Evolutionary conservation across 1,140 invertebrate species (phyloP), one percentile per base, ranked within the genome.

Genomic region (Cyphomyrmex costatus): DNA sequence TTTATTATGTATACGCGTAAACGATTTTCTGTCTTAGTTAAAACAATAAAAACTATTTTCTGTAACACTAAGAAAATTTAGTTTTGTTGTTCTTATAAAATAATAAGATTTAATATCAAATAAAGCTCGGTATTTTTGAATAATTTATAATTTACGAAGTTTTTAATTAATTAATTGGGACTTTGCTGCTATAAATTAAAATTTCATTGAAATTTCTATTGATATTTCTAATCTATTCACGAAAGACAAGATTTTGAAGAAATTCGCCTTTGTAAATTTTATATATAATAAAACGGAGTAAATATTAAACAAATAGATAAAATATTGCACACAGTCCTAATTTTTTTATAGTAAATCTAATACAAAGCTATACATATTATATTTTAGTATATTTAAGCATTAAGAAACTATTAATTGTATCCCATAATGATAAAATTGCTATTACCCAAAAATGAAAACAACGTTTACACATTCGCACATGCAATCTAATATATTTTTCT

Each of bases 141-240:
- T 36, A 58, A 58, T 74, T 74, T 56, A n/a, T 12, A n/a, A 33
- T 30, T 33, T 74, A 56, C 33, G 12, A 74, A 74, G 30, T 74
- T 36, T 36, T 30, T 58, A 36, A 58, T n/a, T n/a, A n/a, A n/a
- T n/a, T n/a, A n/a, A n/a, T n/a, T 56, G 12, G n/a, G 6, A 24
- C 24, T 30, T 7, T 8, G 12, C 30, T 27, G 74, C 30, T 58
- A 16, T 56, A 74, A 60, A 60, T 76, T 24, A 49, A 21, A 49
- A 46, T 53, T 14, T 21, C n/a, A 51, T 76, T 24, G 53, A 61
- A 76, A 61, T 60, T n/a, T 5, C 27, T 60, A 19, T 16, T 12
- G 16, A 61, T 3, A 24, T 73, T 73, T 53, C 16, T 14, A 5
- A 30, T 51, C 6, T 46, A 12, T 10, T 51, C 36, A 19, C 24